Conservation (phyloP, 2,888 invertebrate genomes). For the Xestia rhomboidea region DNA sequence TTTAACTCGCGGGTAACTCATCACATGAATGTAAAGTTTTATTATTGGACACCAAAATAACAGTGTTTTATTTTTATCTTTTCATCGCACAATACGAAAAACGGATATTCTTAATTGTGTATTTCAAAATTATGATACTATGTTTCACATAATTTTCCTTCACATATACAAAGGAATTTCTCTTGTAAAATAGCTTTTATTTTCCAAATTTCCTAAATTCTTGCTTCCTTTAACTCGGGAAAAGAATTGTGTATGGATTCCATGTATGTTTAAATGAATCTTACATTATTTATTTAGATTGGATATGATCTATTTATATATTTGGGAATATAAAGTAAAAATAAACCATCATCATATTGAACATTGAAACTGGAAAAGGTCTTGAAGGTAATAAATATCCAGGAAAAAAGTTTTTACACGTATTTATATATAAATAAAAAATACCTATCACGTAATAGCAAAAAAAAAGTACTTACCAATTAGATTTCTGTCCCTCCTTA, state of each 20-base stretch:
- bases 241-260: slow-evolving; percentile 32
- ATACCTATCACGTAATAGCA: background rate
- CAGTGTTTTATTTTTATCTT: background rate
- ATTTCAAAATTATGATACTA: slow-evolving; percentile 6
- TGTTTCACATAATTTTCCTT: slow-evolving; percentile 1
- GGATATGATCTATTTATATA: background rate
- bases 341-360: background rate
- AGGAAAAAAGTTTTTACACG: background rate
- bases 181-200: slow-evolving; percentile 11
- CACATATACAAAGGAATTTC: slow-evolving; percentile 19
- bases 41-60: background rate
- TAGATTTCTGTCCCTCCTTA: background rate
- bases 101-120: slow-evolving; percentile 3
- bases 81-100: background rate
- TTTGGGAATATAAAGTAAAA: background rate
- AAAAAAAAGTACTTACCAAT: background rate
- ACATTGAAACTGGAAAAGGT: background rate
- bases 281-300: slow-evolving; percentile 9
- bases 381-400: background rate
- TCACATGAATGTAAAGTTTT: background rate
- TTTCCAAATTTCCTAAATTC: slow-evolving; percentile 12
- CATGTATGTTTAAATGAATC: slow-evolving; percentile 16
- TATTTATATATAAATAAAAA: background rate
- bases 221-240: background rate
- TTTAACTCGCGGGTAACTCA: background rate